Percentiles rank a stretch among this genome's conserved stretches.
phyloP scores from a whole-genome alignment of 2,113 vertebrate genomes.

The Cheilinus undulatus region DNA sequence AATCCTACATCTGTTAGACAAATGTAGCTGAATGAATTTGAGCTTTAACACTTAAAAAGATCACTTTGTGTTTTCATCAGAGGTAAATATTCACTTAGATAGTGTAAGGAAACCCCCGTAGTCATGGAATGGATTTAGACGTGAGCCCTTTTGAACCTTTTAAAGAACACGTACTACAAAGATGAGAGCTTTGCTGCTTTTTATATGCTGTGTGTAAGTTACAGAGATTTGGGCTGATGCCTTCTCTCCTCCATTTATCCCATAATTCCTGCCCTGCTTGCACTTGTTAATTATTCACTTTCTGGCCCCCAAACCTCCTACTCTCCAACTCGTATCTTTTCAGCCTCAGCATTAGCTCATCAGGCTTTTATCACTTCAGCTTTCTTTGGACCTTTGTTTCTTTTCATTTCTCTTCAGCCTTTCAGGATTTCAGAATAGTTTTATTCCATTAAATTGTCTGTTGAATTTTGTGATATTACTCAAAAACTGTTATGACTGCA shows the following conservation, averaged over 20 bases:
- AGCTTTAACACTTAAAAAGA: conserved; percentile 3
- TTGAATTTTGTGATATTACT: not conserved
- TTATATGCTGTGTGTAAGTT: conserved; percentile 2
- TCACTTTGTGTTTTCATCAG: conserved; percentile 1
- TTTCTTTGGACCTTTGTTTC: conserved; percentile 7
- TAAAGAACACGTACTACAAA: conserved; percentile 10
- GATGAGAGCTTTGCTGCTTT: conserved; percentile 6
- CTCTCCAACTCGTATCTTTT: conserved; percentile 8
- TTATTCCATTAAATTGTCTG: not conserved
- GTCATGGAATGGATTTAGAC: not conserved
- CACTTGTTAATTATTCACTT: conserved; percentile 43
- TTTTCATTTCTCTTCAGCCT: not conserved
- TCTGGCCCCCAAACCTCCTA: not conserved
- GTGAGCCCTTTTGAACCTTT: not conserved
- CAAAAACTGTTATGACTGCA: not conserved
- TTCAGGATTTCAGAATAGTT: not conserved
- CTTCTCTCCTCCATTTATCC: conserved; percentile 22
- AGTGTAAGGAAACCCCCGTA: conserved; percentile 10
- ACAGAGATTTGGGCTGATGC: conserved; percentile 38
- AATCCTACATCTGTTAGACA: conserved; percentile 2
- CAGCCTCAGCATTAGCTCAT: conserved; percentile 34
- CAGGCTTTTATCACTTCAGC: conserved; percentile 9
- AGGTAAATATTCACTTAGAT: conserved; percentile 14
- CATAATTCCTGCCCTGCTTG: conserved; percentile 45
- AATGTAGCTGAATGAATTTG: conserved; percentile 13